Conservation (phyloP, 2,113 vertebrate genomes). For the Lepus europaeus region DNA sequence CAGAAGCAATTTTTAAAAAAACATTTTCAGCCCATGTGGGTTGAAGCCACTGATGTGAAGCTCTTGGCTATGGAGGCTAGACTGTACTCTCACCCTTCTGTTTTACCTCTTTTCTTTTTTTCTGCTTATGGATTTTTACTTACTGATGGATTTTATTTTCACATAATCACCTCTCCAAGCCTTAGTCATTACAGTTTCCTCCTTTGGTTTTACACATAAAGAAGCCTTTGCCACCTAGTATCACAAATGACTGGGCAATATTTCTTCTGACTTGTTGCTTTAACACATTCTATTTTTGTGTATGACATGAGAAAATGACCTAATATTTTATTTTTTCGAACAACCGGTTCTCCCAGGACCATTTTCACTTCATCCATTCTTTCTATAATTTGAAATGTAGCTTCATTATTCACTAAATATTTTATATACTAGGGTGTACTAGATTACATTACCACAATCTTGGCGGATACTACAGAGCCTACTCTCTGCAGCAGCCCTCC, state of each 20-base stretch:
- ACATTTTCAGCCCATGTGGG: background rate
- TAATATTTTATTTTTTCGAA: slow-evolving; percentile 36
- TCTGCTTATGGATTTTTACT: background rate
- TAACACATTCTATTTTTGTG: background rate
- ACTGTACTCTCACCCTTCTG: background rate
- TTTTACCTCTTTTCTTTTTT: background rate
- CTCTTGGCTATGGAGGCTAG: background rate
- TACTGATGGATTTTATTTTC: background rate
- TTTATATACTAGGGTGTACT: background rate
- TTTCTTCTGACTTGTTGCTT: background rate
- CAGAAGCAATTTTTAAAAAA: background rate
- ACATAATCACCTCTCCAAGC: background rate
- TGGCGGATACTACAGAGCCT: background rate
- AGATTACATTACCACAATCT: background rate
- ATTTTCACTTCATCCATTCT: background rate
- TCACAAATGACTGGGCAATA: background rate
- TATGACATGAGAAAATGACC: background rate
- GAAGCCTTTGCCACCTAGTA: background rate
- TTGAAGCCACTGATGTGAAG: background rate
- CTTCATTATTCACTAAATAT: slow-evolving; percentile 12
- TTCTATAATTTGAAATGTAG: background rate
- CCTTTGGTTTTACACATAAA: background rate
- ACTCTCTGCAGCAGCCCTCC: background rate
- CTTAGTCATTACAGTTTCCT: background rate
- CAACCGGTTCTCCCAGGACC: background rate